Evolutionary conservation across 2,113 vertebrate species (phyloP).

Genomic region (Dicerorhinus sumatrensis): DNA sequence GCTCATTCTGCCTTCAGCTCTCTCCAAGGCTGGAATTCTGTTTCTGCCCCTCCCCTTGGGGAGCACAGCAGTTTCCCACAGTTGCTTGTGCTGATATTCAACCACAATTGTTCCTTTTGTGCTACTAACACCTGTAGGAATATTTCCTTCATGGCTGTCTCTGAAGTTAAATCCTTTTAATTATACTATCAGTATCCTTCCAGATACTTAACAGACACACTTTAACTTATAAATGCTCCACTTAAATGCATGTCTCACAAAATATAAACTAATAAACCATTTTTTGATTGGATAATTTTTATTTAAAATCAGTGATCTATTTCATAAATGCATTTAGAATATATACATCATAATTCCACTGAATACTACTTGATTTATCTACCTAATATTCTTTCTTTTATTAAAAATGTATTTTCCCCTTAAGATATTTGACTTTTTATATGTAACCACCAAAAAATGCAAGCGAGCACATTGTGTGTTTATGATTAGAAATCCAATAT

Average conservation of each 20-base stretch:
- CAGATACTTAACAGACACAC: neutral
- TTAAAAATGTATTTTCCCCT: conserved; percentile 14
- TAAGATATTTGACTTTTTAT: conserved; percentile 32
- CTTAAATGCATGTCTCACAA: neutral
- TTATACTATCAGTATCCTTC: neutral
- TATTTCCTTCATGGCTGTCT: neutral
- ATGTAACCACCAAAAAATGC: neutral
- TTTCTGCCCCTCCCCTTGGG: rapidly evolving
- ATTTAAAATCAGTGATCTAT: conserved; percentile 21
- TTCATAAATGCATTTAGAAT: neutral
- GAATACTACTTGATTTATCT: neutral
- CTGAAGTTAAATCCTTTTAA: conserved; percentile 4
- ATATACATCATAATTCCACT: neutral
- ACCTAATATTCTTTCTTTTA: neutral
- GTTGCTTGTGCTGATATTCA: neutral
- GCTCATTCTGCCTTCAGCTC: neutral
- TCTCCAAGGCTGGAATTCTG: neutral
- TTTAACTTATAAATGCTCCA: neutral
- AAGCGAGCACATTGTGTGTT: neutral
- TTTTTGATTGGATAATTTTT: neutral
- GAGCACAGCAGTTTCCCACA: neutral
- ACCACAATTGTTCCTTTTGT: neutral
- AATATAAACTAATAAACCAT: neutral
- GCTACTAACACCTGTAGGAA: neutral
- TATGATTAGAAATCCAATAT: conserved; percentile 36